A percentile compares a stretch with the other conserved stretches of the same genome.
These are phyloP conservation scores for Tichodroma muraria DNA, from an alignment of 2,113 vertebrate genomes.

Conservation along the genomic window DNA sequence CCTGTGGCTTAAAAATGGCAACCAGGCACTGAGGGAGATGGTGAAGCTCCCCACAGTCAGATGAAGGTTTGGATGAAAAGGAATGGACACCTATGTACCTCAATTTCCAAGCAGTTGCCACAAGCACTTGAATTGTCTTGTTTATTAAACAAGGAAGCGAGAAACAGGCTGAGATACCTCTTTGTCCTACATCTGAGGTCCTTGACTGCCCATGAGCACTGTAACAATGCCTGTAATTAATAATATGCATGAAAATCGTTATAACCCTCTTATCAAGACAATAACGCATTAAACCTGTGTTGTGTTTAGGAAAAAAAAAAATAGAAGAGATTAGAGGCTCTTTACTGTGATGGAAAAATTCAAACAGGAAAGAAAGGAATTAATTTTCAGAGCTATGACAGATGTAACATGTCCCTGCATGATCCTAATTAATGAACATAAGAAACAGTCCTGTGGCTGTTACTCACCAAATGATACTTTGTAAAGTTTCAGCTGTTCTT, in stretches of 20 bases:
- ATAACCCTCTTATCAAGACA: background rate
- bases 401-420: background rate
- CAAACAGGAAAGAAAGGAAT: background rate
- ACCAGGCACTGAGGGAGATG: background rate
- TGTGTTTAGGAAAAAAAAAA: background rate
- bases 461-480: conserved; percentile 87
- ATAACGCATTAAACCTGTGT: background rate
- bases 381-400: background rate
- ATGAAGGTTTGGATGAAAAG: background rate
- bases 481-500: conserved; percentile 64
- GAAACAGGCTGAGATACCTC: background rate
- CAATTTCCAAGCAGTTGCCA: background rate
- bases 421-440: background rate
- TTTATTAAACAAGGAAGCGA: background rate
- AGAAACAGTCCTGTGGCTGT: background rate
- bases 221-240: background rate
- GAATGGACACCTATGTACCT: background rate
- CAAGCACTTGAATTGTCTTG: background rate
- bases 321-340: background rate
- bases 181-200: background rate
- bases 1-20: background rate
- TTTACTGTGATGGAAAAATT: background rate
- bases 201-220: background rate
- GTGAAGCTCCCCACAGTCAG: background rate
- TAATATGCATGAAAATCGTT: background rate